Evolutionary conservation across 2,797 vertebrate genomes (phyloP), one percentile per base, ranked within the genome.

Genomic region (Aulostomus chinensis): DNA sequence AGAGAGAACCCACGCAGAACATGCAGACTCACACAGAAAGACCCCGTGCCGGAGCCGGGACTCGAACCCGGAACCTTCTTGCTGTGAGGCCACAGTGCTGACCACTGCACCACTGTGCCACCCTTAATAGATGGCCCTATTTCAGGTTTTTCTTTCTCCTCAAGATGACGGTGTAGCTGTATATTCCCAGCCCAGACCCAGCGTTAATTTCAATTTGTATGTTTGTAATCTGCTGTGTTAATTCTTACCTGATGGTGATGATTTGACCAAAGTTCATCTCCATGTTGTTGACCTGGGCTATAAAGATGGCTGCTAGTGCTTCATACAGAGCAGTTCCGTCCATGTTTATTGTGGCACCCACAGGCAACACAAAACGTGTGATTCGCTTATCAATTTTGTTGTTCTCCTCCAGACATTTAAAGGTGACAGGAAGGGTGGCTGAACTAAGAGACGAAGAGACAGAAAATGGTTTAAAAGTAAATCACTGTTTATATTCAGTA

Each of bases 201-300:
- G n/a, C n/a, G n/a, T n/a, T n/a, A n/a, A n/a, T n/a, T n/a, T n/a
- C n/a, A n/a, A n/a, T n/a, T n/a, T n/a, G n/a, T n/a, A n/a, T n/a
- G n/a, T n/a, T n/a, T n/a, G n/a, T n/a, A n/a, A n/a, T n/a, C 4
- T 9, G 0, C 10, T 17, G 9, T 21, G 4, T 20, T 32, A 0
- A 5, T 17, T 14, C 53, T 29, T 89, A 99, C 97, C 97, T 98
- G 82, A 99, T 98, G 8, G 97, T 99, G 74, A 99, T 93, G 85
- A 99, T 97, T 84, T 98, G 96, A 21, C 96, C 96, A 35, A 98
- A 98, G 80, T 98, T 98, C 86, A 99, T 93, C 2, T 99, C 96
- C 75, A 97, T 92, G 69, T 97, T 96, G 88, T 99, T 99, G 64
- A 98, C 96, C 75, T 99, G 97, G 49, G 96, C 97, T 3, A 99